These are phyloP conservation scores for Propithecus deckenii DNA, from an alignment of 2,797 vertebrate species.

Conservation along the genomic window DNA sequence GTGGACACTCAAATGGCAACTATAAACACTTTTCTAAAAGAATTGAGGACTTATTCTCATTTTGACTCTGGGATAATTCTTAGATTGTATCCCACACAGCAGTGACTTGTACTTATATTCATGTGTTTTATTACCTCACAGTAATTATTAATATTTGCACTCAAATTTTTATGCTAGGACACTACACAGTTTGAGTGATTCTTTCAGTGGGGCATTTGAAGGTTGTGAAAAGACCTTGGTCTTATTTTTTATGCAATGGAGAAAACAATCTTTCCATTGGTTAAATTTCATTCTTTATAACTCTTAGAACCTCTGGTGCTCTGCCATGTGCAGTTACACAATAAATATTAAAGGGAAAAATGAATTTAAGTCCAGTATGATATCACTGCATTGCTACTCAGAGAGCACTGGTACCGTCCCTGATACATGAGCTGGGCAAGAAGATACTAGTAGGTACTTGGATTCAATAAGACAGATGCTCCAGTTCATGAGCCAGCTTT, in stretches of 20 bases:
- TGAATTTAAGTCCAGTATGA: background rate
- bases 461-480: background rate
- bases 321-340: background rate
- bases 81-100: background rate
- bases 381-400: background rate
- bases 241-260: background rate
- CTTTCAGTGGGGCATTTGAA: conserved; percentile 16
- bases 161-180: conserved; percentile 1
- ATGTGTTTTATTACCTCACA: background rate
- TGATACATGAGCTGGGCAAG: background rate
- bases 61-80: conserved; percentile 25
- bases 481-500: background rate
- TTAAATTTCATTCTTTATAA: background rate
- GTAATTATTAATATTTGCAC: background rate
- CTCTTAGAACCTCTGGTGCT: background rate
- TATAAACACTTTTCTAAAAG: background rate
- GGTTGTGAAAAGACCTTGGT: background rate
- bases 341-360: background rate
- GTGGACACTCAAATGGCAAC: background rate
- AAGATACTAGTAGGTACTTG: background rate
- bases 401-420: background rate
- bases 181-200: background rate
- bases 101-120: background rate
- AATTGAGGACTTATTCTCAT: background rate
- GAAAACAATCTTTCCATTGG: background rate